Conservation (phyloP, 2,113 vertebrate species). For the Arothron firmamentum region DNA sequence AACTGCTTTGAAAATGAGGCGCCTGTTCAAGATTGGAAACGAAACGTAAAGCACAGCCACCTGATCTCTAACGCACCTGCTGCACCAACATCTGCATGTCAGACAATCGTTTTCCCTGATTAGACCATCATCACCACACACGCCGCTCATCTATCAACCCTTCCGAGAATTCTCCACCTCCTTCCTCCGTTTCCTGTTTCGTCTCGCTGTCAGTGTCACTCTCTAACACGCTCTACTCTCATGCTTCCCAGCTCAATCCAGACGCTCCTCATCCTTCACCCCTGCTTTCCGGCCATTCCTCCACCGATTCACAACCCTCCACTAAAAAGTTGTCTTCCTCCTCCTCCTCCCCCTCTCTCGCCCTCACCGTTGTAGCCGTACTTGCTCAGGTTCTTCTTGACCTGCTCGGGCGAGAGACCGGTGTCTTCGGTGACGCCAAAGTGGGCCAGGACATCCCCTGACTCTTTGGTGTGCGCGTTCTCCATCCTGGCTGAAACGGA, state of each 20-base stretch:
- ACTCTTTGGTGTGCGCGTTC: constrained; percentile 80
- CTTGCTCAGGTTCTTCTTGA: constrained; percentile 83
- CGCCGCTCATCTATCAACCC: constrained; percentile 10
- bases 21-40: too few relatives aligned
- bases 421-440: constrained; percentile 82
- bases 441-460: constrained; percentile 79
- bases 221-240: not conserved
- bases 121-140: constrained; percentile 20
- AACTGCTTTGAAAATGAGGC: constrained; percentile 1
- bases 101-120: constrained; percentile 18
- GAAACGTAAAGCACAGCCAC: not conserved
- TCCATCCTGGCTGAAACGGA: constrained; percentile 80
- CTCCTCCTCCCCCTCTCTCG: constrained; percentile 4
- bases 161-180: not conserved
- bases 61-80: constrained; percentile 42
- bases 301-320: not conserved
- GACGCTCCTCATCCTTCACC: not conserved
- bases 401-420: constrained; percentile 83
- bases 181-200: not conserved
- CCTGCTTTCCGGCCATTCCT: not conserved
- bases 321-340: not conserved
- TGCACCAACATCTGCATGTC: constrained; percentile 28
- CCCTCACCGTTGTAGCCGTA: constrained; percentile 87
- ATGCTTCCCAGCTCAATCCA: constrained; percentile 14
- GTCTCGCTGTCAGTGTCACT: not conserved